Percentiles rank a stretch among this genome's conserved stretches.
These are phyloP conservation scores for Ceryle rudis DNA, from an alignment of 2,797 vertebrate species.

Conservation along the genomic window DNA sequence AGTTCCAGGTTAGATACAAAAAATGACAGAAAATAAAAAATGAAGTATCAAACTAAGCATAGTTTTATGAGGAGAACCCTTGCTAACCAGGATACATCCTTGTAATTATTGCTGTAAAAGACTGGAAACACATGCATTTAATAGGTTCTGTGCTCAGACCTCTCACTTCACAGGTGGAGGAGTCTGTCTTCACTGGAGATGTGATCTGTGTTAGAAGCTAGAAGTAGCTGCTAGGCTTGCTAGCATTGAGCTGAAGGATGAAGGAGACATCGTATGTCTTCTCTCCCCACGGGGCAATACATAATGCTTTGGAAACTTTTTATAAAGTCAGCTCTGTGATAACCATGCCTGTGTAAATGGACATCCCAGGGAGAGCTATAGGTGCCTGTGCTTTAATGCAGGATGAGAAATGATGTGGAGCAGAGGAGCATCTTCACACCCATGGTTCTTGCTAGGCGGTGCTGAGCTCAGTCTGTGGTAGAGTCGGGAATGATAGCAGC, in stretches of 20 bases:
- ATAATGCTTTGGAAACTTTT: not conserved
- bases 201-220: not conserved
- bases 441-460: not conserved
- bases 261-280: not conserved
- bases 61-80: not conserved
- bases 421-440: not conserved
- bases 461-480: not conserved
- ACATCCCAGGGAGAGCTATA: not conserved
- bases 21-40: not conserved
- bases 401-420: not conserved
- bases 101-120: not conserved
- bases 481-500: accelerated
- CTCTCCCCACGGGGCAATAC: not conserved
- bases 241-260: not conserved
- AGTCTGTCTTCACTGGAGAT: not conserved
- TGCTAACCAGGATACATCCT: not conserved
- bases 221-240: not conserved
- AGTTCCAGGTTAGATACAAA: not conserved
- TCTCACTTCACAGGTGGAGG: not conserved
- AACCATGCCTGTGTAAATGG: not conserved
- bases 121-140: accelerated
- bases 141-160: not conserved
- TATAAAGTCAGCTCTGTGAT: not conserved
- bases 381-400: not conserved
- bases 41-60: not conserved